Percentiles rank a stretch among this genome's conserved stretches.
phyloP scores from a whole-genome alignment of 2,797 vertebrate genomes.

The Melanotaenia nigrans region DNA sequence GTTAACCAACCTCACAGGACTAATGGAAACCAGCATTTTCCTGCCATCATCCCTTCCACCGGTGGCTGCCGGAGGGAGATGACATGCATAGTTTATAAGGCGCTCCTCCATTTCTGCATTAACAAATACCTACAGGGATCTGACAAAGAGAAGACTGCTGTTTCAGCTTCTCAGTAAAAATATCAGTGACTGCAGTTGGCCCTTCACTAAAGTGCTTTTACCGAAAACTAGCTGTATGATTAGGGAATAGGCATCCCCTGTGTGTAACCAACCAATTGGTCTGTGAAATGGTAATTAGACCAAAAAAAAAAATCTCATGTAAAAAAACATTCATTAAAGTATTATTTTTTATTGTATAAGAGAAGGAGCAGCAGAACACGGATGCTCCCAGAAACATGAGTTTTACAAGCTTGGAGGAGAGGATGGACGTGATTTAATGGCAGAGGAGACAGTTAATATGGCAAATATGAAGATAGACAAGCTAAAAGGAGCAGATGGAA shows the following conservation, averaged over 20 bases:
- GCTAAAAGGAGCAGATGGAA: constrained; percentile 54
- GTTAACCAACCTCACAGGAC: constrained; percentile 73
- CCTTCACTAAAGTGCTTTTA: constrained; percentile 27
- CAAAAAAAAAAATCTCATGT: constrained; percentile 11
- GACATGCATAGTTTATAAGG: constrained; percentile 80
- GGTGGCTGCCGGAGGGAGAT: constrained; percentile 72
- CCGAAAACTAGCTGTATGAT: constrained; percentile 48
- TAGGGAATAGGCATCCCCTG: constrained; percentile 30
- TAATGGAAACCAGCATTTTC: constrained; percentile 75
- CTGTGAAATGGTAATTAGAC: constrained; percentile 50
- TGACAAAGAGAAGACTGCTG: constrained; percentile 67
- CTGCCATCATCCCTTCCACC: constrained; percentile 67
- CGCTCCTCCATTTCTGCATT: constrained; percentile 69
- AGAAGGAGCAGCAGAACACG: constrained; percentile 13
- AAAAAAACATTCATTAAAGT: constrained; percentile 27
- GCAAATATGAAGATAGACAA: constrained; percentile 50
- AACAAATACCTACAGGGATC: constrained; percentile 75
- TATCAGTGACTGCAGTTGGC: constrained; percentile 33
- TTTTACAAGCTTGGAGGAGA: constrained; percentile 40
- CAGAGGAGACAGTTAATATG: constrained; percentile 39
- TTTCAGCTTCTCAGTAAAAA: constrained; percentile 66
- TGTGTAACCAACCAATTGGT: constrained; percentile 52
- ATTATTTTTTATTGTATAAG: not conserved
- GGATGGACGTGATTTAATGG: constrained; percentile 43
- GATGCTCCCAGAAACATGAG: constrained; percentile 4